These are phyloP conservation scores for Porites divaricata DNA, from an alignment of 92 coral and sea anemone genomes.

Conservation along the genomic window DNA sequence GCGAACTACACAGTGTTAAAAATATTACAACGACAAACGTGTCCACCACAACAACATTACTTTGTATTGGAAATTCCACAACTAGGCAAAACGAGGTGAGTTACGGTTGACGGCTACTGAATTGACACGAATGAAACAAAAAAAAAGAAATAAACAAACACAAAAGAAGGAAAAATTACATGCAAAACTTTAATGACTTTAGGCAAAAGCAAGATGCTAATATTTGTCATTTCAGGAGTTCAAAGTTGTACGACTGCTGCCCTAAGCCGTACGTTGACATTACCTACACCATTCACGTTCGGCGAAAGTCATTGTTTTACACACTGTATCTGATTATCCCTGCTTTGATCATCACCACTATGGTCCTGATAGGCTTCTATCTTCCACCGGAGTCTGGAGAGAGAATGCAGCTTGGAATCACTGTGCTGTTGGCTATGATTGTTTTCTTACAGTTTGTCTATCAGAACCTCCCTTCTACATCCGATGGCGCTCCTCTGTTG, in stretches of 20 bases:
- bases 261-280: slow-evolving; percentile 68
- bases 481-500: slow-evolving; percentile 53
- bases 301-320: slow-evolving; percentile 62
- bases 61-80: too few species aligned
- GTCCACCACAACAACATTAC: too few species aligned
- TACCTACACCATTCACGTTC: slow-evolving; percentile 58
- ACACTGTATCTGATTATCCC: slow-evolving; percentile 60
- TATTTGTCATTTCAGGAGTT: slow-evolving; percentile 21
- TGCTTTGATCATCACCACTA: slow-evolving; percentile 55
- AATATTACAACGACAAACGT: too few species aligned
- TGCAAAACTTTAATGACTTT: too few species aligned
- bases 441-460: slow-evolving; percentile 63
- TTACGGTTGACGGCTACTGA: too few species aligned
- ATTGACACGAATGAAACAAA: too few species aligned
- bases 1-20: too few species aligned
- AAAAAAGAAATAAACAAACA: too few species aligned
- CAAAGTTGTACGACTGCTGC: slow-evolving; percentile 58
- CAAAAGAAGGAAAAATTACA: too few species aligned
- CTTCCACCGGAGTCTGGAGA: slow-evolving; percentile 73
- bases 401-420: slow-evolving; percentile 60
- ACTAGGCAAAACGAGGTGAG: too few species aligned
- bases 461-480: slow-evolving; percentile 61
- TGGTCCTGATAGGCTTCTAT: slow-evolving; percentile 55
- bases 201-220: too few species aligned
- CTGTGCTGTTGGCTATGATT: slow-evolving; percentile 67